Conservation (phyloP, 1,140 invertebrate genomes). For the Venustaconcha ellipsiformis region DNA sequence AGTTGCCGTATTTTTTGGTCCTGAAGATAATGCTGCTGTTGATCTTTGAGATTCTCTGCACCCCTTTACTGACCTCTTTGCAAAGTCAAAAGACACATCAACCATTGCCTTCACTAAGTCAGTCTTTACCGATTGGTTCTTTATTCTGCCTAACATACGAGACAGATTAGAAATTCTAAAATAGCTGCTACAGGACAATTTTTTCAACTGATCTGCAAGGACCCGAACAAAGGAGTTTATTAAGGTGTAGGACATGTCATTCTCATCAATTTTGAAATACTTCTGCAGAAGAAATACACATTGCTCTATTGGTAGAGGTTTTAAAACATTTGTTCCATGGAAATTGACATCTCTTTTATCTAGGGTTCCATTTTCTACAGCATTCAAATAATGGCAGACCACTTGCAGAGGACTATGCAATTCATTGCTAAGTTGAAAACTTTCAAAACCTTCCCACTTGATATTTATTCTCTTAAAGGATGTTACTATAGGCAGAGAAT, state of each 20-base stretch:
- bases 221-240: conserved; percentile 37
- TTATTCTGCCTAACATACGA: conserved; percentile 25
- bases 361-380: conserved; percentile 13
- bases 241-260: conserved; percentile 31
- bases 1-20: neutral
- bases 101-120: conserved; percentile 31
- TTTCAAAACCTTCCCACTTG: conserved; percentile 27
- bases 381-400: conserved; percentile 39
- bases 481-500: conserved; percentile 32
- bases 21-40: neutral
- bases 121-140: conserved; percentile 15
- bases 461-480: conserved; percentile 30
- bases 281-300: conserved; percentile 29
- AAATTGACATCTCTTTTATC: conserved; percentile 35
- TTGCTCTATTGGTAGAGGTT: conserved; percentile 9
- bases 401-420: conserved; percentile 43
- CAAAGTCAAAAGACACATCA: conserved; percentile 39
- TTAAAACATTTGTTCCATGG: neutral
- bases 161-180: conserved; percentile 29
- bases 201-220: conserved; percentile 46
- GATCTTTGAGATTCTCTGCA: conserved; percentile 31
- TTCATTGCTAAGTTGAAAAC: conserved; percentile 31
- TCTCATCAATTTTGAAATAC: conserved; percentile 10
- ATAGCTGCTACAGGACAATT: conserved; percentile 43
- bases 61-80: conserved; percentile 27